Conservation (phyloP, 2,113 vertebrate genomes). For the Rhadina sibilatrix region DNA sequence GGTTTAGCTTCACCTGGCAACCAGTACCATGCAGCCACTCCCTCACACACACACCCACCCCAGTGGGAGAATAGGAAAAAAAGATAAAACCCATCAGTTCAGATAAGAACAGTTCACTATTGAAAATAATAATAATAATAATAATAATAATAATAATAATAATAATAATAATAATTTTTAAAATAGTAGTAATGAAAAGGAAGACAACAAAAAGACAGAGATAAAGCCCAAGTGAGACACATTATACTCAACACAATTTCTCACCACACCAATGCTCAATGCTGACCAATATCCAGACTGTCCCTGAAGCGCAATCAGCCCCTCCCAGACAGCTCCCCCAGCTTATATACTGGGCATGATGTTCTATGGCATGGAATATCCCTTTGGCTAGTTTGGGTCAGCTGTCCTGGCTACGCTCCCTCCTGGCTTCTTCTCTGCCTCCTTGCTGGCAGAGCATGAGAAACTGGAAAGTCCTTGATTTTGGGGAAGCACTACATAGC, state of each 20-base stretch:
- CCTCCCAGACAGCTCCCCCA: background rate
- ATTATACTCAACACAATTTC: background rate
- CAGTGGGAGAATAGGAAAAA: background rate
- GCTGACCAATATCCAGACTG: background rate
- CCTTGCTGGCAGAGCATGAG: background rate
- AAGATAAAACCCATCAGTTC: background rate
- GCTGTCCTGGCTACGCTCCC: background rate
- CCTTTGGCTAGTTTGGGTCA: background rate
- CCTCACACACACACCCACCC: too few species aligned
- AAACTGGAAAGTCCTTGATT: background rate
- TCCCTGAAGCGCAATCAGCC: accelerated
- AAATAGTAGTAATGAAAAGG: background rate
- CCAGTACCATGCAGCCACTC: background rate
- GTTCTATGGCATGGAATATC: background rate
- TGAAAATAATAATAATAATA: background rate
- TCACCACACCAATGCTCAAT: background rate
- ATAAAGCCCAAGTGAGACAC: background rate
- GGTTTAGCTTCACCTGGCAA: background rate
- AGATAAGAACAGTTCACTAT: background rate
- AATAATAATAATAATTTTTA: background rate
- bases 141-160: background rate
- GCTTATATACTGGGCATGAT: background rate
- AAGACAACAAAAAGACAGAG: background rate
- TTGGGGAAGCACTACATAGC: background rate
- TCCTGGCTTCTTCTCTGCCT: background rate